Conservation (phyloP, 2,113 vertebrate genomes). For the Hippocampus comes region DNA sequence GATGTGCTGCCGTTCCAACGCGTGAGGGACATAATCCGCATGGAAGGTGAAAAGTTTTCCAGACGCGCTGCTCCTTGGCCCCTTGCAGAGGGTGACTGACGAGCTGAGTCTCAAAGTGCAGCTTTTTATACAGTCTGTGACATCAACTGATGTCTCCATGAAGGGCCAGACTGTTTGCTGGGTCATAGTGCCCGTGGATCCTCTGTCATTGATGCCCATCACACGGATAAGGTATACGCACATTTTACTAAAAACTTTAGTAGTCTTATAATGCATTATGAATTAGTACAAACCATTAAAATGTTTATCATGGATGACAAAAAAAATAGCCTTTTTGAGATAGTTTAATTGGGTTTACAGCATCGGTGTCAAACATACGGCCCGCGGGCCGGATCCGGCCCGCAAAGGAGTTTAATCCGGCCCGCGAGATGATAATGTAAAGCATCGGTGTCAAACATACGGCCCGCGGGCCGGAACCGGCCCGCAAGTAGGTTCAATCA, state of each 20-base stretch:
- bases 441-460: too few species aligned
- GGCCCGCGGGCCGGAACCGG: too few species aligned
- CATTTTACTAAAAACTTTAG: background rate
- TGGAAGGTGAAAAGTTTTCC: constrained; percentile 41
- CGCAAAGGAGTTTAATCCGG: too few species aligned
- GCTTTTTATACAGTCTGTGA: constrained; percentile 67
- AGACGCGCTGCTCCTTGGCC: constrained; percentile 25
- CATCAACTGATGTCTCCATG: constrained; percentile 47
- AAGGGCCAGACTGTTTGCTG: constrained; percentile 52
- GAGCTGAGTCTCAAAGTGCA: constrained; percentile 40
- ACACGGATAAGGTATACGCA: background rate
- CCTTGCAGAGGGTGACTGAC: constrained; percentile 54
- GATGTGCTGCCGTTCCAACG: constrained; percentile 34
- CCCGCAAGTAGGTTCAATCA: too few species aligned
- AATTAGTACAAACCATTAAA: background rate
- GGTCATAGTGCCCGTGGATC: constrained; percentile 71
- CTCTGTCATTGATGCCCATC: constrained; percentile 6
- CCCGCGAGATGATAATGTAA: too few species aligned
- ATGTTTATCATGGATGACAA: background rate
- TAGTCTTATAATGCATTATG: background rate
- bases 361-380: too few species aligned
- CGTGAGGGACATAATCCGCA: constrained; percentile 53
- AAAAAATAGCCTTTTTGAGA: background rate
- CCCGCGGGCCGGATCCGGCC: too few species aligned
- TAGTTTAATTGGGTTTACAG: background rate